Evolutionary conservation across 2,113 vertebrate genomes (phyloP).

Genomic region (Machaerirhynchus nigripectus): DNA sequence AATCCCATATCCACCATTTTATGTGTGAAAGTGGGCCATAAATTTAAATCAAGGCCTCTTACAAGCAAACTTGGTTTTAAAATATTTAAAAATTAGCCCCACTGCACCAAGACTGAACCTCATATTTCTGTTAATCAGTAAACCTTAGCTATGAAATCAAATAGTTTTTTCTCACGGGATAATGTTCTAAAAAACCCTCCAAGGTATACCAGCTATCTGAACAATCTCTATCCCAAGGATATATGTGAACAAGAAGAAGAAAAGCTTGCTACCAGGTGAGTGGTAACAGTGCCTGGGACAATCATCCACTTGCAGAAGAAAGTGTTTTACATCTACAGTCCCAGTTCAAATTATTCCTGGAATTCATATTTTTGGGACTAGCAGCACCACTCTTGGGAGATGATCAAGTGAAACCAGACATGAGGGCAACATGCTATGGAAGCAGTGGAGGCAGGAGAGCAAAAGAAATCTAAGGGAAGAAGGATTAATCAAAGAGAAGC

Average conservation of each 20-base stretch:
- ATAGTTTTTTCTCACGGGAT: neutral
- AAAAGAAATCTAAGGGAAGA: neutral
- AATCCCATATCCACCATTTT: neutral
- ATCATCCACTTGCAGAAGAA: neutral
- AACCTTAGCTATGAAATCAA: neutral
- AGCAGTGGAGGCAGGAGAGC: neutral
- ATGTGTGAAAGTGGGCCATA: neutral
- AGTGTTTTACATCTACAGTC: neutral
- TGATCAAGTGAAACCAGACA: neutral
- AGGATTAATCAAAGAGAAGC: neutral
- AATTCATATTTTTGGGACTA: neutral
- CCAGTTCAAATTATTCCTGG: neutral
- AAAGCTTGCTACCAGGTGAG: neutral
- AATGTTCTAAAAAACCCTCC: neutral
- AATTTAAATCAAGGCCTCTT: neutral
- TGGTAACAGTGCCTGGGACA: neutral
- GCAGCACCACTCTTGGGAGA: neutral
- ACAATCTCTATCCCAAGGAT: neutral
- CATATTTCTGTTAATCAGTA: neutral
- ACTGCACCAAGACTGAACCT: neutral
- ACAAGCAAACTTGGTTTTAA: neutral
- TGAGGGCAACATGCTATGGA: neutral
- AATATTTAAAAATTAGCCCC: constrained; percentile 16
- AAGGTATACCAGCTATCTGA: neutral
- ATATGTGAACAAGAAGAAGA: neutral